Percentiles rank a stretch among this genome's conserved stretches.
These are phyloP conservation scores for Gallinago jamesoni DNA, from an alignment of 2,113 vertebrate species.

Conservation along the genomic window DNA sequence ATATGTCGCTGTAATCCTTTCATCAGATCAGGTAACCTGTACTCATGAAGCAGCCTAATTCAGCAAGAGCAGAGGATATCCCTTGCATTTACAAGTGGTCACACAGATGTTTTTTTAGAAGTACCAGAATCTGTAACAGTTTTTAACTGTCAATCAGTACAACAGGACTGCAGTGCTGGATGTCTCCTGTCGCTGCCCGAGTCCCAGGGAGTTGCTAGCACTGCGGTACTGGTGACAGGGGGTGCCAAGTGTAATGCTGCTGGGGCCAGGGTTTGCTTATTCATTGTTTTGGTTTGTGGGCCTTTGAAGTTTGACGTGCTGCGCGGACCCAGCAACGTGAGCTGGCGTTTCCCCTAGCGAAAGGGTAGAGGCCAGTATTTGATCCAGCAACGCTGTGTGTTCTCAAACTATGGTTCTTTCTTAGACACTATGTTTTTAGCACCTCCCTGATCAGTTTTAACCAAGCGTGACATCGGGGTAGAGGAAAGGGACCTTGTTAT, in stretches of 20 bases:
- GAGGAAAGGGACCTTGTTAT: neutral
- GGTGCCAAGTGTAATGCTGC: neutral
- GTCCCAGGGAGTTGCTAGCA: neutral
- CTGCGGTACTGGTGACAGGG: neutral
- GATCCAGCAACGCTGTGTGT: accelerated
- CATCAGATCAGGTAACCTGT: neutral
- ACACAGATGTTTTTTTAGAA: neutral
- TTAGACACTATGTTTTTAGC: neutral
- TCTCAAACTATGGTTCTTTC: neutral
- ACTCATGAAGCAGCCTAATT: neutral
- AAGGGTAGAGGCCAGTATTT: neutral
- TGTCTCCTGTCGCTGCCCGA: neutral
- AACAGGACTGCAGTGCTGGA: neutral
- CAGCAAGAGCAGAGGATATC: neutral
- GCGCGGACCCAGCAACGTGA: neutral
- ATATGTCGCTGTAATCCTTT: neutral
- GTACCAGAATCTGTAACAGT: accelerated
- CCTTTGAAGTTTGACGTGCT: neutral
- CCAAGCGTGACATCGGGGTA: neutral
- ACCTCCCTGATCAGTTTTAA: neutral
- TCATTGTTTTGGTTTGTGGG: neutral
- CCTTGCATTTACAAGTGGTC: neutral
- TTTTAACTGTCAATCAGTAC: neutral
- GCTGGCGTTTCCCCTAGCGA: neutral
- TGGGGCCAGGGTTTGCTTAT: neutral